Conservation (phyloP, 1,140 invertebrate genomes). For the Eciton burchellii region DNA sequence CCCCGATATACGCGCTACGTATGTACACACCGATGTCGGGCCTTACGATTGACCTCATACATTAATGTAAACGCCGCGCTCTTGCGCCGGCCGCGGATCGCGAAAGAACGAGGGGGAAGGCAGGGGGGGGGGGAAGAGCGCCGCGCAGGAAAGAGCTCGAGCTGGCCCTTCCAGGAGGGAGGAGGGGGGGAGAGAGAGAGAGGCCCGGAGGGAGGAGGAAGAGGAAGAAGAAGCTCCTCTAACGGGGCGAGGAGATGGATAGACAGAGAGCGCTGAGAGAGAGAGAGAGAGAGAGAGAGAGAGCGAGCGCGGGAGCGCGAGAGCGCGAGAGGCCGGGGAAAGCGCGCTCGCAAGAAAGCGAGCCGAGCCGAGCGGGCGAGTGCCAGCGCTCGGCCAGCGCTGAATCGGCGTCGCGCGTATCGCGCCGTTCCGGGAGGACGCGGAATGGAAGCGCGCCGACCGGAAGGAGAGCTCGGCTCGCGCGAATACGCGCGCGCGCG, state of each 20-base stretch:
- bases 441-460: conserved; percentile 63
- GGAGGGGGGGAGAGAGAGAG: not conserved
- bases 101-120: not conserved
- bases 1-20: conserved; percentile 79
- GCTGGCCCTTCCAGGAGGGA: not conserved
- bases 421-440: conserved; percentile 30
- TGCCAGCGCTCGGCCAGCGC: conserved; percentile 40
- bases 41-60: conserved; percentile 85
- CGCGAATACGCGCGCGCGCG: conserved; percentile 39
- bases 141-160: not conserved
- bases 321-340: conserved; percentile 57
- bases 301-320: conserved; percentile 58
- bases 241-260: conserved; percentile 28
- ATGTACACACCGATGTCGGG: conserved; percentile 82
- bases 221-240: conserved; percentile 23
- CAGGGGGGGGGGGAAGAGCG: not conserved
- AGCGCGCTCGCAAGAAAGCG: conserved; percentile 53
- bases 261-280: conserved; percentile 6
- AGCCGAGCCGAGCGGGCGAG: conserved; percentile 7
- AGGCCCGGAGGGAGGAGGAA: not conserved
- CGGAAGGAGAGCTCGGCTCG: conserved; percentile 76
- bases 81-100: conserved; percentile 59
- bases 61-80: conserved; percentile 83
- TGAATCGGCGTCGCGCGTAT: conserved; percentile 58
- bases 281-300: conserved; percentile 53